Conservation (phyloP, 2,888 invertebrate species). For the Pollenia amentaria region DNA sequence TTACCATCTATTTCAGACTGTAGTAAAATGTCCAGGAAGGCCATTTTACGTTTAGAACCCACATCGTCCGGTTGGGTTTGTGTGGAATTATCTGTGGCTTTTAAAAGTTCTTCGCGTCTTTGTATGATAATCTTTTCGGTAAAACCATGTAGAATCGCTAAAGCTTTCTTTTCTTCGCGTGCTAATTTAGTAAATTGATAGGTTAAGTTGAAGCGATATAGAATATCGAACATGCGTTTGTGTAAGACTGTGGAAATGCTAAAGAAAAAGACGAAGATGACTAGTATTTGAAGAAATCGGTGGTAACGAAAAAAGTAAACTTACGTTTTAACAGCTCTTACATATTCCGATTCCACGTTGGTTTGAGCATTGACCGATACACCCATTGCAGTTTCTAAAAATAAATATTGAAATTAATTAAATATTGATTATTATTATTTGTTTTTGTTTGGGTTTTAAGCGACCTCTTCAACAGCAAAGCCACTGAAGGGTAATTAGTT, state of each 20-base stretch:
- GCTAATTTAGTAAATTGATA: constrained; percentile 86
- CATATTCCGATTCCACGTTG: constrained; percentile 89
- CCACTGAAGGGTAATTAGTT: too few relatives aligned
- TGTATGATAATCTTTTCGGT: constrained; percentile 86
- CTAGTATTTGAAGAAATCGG: background rate
- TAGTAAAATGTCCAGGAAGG: constrained; percentile 89
- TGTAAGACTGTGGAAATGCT: constrained; percentile 83
- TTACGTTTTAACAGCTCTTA: constrained; percentile 90
- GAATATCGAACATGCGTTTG: constrained; percentile 83
- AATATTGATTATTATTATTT: constrained; percentile 13
- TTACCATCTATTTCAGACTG: constrained; percentile 87
- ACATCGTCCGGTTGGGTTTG: constrained; percentile 79
- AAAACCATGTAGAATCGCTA: constrained; percentile 86
- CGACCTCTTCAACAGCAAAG: too few relatives aligned
- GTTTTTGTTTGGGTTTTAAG: background rate
- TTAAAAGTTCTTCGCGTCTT: constrained; percentile 82
- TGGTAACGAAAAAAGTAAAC: constrained; percentile 70
- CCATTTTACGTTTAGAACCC: constrained; percentile 87
- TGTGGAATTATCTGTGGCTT: constrained; percentile 58
- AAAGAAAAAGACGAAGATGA: background rate
- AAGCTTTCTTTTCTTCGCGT: constrained; percentile 85
- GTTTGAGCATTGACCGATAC: constrained; percentile 89
- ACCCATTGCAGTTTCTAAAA: constrained; percentile 94
- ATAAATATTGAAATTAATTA: background rate
- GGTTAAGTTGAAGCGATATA: constrained; percentile 81